Conservation (phyloP, 1,140 invertebrate genomes). For the Drosophila lacteicornis region DNA sequence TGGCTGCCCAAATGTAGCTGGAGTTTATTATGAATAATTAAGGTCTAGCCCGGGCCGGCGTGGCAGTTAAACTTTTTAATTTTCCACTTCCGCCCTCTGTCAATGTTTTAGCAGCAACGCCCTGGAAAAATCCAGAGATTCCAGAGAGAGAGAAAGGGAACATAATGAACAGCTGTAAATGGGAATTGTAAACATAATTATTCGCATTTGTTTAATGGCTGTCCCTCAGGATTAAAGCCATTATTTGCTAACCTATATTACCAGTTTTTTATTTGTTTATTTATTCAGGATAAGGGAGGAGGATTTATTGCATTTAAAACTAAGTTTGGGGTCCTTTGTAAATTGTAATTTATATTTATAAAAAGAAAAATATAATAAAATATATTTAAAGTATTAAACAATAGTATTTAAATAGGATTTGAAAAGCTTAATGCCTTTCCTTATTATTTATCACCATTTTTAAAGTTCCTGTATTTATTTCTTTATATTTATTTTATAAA, state of each 20-base stretch:
- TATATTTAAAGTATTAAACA: background rate
- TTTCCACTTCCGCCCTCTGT: conserved; percentile 22
- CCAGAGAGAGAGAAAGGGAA: background rate
- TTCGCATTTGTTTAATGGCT: conserved; percentile 3
- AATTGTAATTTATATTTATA: background rate
- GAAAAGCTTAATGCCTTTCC: no score
- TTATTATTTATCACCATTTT: no score
- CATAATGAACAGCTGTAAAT: conserved; percentile 10
- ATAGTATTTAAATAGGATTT: no score
- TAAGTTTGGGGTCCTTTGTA: no score
- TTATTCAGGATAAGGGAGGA: background rate
- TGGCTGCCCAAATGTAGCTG: conserved; percentile 11
- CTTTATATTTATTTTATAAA: background rate
- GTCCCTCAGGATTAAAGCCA: background rate
- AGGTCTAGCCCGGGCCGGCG: conserved; percentile 8
- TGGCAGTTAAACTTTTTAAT: conserved; percentile 36
- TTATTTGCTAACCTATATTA: background rate
- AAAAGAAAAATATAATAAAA: background rate
- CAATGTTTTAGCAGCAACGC: background rate
- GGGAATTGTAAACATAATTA: conserved; percentile 12
- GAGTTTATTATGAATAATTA: conserved; percentile 41
- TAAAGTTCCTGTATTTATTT: background rate
- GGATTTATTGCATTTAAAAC: background rate
- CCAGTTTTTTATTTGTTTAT: background rate
- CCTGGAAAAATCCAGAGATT: background rate